Percentiles rank a stretch among this genome's conserved stretches.
Evolutionary conservation across 2,113 vertebrate genomes (phyloP).

Genomic region (Tychaedon coryphoeus): DNA sequence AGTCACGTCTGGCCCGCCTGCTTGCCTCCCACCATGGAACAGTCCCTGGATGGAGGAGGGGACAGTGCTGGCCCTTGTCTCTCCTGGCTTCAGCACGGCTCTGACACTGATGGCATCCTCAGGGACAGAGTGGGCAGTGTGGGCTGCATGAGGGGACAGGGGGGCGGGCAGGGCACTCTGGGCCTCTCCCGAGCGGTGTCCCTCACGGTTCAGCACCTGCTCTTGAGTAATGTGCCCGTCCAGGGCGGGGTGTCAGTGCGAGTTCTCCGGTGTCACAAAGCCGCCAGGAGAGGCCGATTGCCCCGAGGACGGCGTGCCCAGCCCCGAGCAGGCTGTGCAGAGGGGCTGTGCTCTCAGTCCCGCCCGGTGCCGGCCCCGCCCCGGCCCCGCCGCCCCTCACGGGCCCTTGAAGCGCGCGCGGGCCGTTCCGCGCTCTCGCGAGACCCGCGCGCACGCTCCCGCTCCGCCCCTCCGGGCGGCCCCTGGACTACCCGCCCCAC

Average conservation of each 20-base stretch:
- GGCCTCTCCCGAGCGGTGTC: too few relatives aligned
- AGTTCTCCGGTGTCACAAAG: background rate
- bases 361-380: background rate
- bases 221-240: accelerated
- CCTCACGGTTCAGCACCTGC: accelerated
- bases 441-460: background rate
- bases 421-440: background rate
- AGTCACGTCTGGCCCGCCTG: background rate
- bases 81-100: too few relatives aligned
- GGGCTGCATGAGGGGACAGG: background rate
- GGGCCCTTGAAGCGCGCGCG: background rate
- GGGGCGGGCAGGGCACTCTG: too few relatives aligned
- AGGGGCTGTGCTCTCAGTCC: background rate
- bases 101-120: background rate
- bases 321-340: too few relatives aligned
- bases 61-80: background rate
- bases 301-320: too few relatives aligned
- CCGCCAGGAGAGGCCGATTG: too few relatives aligned
- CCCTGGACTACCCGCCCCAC: background rate
- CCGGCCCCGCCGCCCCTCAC: background rate
- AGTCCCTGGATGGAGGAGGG: too few relatives aligned
- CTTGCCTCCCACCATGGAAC: background rate
- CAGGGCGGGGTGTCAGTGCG: accelerated
- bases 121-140: accelerated
- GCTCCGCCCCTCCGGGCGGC: background rate